Conservation (phyloP, 2,888 invertebrate genomes). For the Catotricha subobsoleta region DNA sequence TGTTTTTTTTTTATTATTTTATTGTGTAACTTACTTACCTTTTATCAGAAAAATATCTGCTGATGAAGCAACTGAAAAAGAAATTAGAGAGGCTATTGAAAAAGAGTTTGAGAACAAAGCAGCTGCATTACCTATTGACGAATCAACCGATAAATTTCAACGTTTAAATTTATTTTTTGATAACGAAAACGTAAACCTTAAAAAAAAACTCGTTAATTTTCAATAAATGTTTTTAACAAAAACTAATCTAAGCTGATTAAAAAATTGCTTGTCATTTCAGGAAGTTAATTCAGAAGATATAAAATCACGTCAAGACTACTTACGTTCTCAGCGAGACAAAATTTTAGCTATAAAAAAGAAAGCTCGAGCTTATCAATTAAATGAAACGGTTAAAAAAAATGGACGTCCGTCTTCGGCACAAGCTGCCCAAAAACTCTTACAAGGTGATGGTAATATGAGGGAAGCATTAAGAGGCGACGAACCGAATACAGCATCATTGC, state of each 20-base stretch:
- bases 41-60: neutral
- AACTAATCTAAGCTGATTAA: neutral
- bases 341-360: constrained; percentile 75
- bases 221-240: neutral
- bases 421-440: constrained; percentile 35
- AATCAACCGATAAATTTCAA: constrained; percentile 22
- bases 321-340: constrained; percentile 79
- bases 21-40: neutral
- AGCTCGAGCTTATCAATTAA: constrained; percentile 63
- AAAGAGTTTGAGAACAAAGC: constrained; percentile 15
- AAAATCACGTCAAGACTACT: constrained; percentile 62
- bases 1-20: neutral
- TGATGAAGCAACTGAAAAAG: constrained; percentile 26
- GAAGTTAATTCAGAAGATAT: constrained; percentile 44
- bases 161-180: constrained; percentile 29
- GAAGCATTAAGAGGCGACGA: constrained; percentile 19
- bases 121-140: too few species aligned
- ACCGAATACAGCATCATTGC: constrained; percentile 42
- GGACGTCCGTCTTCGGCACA: constrained; percentile 55
- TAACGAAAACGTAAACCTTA: constrained; percentile 11
- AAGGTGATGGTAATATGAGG: neutral
- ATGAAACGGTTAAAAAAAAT: constrained; percentile 36
- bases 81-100: constrained; percentile 17
- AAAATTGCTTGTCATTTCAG: constrained; percentile 7
- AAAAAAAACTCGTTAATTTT: neutral